Evolutionary conservation across 2,888 invertebrate genomes (phyloP), one percentile per base, ranked within the genome.

Genomic region (Ochlodes sylvanus): DNA sequence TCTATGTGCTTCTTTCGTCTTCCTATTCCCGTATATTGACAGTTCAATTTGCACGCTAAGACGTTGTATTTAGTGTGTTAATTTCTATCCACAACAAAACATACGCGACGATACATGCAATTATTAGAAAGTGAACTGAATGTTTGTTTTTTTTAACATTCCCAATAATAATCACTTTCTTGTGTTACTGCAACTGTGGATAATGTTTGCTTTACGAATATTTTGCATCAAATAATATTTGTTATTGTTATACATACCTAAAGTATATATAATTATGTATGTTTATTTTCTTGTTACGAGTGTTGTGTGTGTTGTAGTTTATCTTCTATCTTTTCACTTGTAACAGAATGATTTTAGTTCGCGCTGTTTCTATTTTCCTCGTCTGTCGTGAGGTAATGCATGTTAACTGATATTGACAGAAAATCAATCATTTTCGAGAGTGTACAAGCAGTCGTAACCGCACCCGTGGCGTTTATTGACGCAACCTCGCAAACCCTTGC

Each of bases 381-480:
- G 34, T 34, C 54, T 38, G 19, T 15, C 32, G 6, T 50, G 2
- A 61, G 7, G 27, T 34, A 19, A 57, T 66, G 58, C 52, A 58
- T 41, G 66, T 60, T 52, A 58, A 15, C 7, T 62, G 50, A 52
- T 62, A 52, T 52, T 60, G 54, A 58, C 41, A 32, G 17, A 55
- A 64, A 61, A 69, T 62, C 56, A 62, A 47, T 55, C 38, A 70
- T 69, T 61, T 56, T 17, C 61, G 27, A 68, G 42, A 44, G 64
- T 69, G 55, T 63, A 58, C 32, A 57, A 66, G 69, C 62, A 14
- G 58, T 50, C 61, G 63, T 55, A 60, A 73, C 87, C 90, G 79
- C 89, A 82, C 90, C 90, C 83, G 73, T 80, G 79, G 79, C 81
- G 85, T 84, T 83, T 83, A 85, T 85, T 90, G 90, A 89, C 89